Base-by-base conservation (phyloP, 2,888 invertebrate species). In the Dolichomitus sp. region DNA sequence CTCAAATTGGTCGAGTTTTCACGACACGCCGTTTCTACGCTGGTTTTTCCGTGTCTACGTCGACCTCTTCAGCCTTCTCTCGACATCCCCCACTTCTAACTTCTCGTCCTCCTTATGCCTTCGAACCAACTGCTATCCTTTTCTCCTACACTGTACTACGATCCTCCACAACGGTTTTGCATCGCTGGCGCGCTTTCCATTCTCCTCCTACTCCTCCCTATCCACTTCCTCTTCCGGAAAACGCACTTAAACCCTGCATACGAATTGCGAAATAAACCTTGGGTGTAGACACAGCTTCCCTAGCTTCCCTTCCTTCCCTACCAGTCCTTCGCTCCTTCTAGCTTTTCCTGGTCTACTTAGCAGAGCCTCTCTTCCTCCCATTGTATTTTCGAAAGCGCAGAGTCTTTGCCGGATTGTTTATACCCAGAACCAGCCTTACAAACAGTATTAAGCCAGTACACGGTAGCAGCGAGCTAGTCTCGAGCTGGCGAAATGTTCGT, bases 391-490 rank as follows among this genome's bases (percentile, higher is more conserved):
- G 65, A 65, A 77, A 72, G 80, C 33, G 75, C 72, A 50, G 45
- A 50, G 69, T 74, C 79, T 84, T 84, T 80, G 74, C 57, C n/a
- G 70, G 77, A 83, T 83, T 84, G 82, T 85, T 85, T 85, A 74
- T 83, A 54, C 76, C 75, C 45, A n/a, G 57, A 68, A 57, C 37
- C 68, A 37, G 61, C 45, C 61, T 73, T 76, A 83, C 84, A 84
- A 84, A 87, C 84, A 83, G 83, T 74, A 84, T 80, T 77, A 70
- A 77, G 78, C 65, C 77, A 52, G 69, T 61, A 73, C 59, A 80
- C 42, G 52, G 14, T n/a, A 19, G 69, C 6, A 50, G 45, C 2
- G 30, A 40, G 59, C n/a, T 57, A 33, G 33, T 52, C 9, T 19
- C 37, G 57, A 61, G 70, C 61, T 45, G 54, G 61, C 61, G 52